Evolutionary conservation across 2,113 vertebrate species (phyloP).

Genomic region (Callipepla californica): DNA sequence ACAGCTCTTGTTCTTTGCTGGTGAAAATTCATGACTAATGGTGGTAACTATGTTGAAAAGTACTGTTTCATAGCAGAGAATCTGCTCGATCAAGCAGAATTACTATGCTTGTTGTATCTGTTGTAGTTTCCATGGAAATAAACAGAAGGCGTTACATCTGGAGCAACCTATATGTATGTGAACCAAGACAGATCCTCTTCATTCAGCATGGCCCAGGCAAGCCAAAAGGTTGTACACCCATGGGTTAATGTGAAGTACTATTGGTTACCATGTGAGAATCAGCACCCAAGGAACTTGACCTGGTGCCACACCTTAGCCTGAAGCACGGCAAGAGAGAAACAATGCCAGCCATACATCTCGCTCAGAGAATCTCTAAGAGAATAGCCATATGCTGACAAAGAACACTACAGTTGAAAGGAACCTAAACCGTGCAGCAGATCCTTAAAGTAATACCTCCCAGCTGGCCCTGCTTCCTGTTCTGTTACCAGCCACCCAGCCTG

Average conservation of each 20-base stretch:
- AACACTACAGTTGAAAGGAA: slow-evolving; percentile 12
- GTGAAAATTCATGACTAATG: too few relatives aligned
- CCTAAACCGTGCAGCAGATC: slow-evolving; percentile 20
- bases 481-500: background rate
- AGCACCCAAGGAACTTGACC: background rate
- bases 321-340: slow-evolving; percentile 8
- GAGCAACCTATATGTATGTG: too few relatives aligned
- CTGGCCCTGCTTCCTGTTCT: slow-evolving; percentile 31
- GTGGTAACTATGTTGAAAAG: too few relatives aligned
- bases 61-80: too few relatives aligned
- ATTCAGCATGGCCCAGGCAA: too few relatives aligned
- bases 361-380: background rate
- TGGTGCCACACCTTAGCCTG: background rate
- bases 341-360: background rate
- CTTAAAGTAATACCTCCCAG: slow-evolving; percentile 60
- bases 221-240: too few relatives aligned
- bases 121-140: too few relatives aligned
- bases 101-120: too few relatives aligned
- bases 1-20: too few relatives aligned
- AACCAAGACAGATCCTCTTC: too few relatives aligned
- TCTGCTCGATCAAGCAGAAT: too few relatives aligned
- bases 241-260: background rate
- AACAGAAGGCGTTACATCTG: too few relatives aligned
- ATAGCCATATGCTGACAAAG: background rate
- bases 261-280: background rate